Conservation (phyloP, 1,140 invertebrate species). For the Anagrus nilaparvatae region DNA sequence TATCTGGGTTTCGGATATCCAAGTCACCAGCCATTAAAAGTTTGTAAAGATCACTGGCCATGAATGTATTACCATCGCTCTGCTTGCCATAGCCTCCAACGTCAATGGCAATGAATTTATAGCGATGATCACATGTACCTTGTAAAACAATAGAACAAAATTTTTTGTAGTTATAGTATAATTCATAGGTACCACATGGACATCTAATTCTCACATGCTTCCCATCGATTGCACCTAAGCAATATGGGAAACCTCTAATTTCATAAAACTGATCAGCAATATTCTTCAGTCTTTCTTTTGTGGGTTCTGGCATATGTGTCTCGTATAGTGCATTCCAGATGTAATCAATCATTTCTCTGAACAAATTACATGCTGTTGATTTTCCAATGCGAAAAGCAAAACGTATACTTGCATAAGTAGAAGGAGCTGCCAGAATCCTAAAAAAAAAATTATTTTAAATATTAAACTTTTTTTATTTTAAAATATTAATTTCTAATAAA, state of each 20-base stretch:
- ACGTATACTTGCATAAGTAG: too few species aligned
- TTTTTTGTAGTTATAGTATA: conserved; percentile 45
- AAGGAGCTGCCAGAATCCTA: too few species aligned
- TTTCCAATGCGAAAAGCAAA: too few species aligned
- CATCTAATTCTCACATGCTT: conserved; percentile 40
- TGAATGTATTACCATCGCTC: conserved; percentile 33
- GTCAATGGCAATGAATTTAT: conserved; percentile 39
- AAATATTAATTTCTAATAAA: too few species aligned
- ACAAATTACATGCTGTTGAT: too few species aligned
- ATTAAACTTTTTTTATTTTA: too few species aligned
- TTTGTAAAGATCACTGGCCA: conserved; percentile 18
- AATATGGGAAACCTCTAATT: conserved; percentile 30
- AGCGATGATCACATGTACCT: conserved; percentile 41
- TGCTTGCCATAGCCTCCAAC: conserved; percentile 36
- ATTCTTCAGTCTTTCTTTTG: conserved; percentile 1
- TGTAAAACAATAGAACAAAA: conserved; percentile 43
- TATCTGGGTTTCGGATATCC: conserved; percentile 1
- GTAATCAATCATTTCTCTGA: too few species aligned
- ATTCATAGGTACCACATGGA: conserved; percentile 32
- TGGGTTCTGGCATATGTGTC: too few species aligned
- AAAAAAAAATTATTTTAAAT: too few species aligned
- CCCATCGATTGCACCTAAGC: conserved; percentile 39
- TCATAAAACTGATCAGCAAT: conserved; percentile 5
- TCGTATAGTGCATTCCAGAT: too few species aligned
- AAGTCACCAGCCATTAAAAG: not conserved